Base-by-base conservation (phyloP, 2,113 vertebrate species). In the Pycnonotus jocosus region DNA sequence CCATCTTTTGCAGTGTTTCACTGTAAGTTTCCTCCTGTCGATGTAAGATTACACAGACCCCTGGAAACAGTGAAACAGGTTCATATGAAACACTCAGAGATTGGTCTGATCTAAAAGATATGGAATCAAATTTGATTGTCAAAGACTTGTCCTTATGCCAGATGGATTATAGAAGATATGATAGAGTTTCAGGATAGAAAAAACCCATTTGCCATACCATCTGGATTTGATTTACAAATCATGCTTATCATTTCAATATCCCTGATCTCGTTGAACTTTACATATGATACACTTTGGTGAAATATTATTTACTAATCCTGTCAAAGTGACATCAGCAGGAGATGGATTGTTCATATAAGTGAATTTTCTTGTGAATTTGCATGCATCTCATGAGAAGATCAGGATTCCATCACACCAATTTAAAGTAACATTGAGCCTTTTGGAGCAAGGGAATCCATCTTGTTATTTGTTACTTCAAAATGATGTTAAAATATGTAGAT, bases 181-280 rank as follows among this genome's bases (percentile, higher is more conserved):
- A 64, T 3, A 71, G 21, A 61, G 30, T 84, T 88, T 93, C 47
- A 70, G 51, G 25, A 37, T 10, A 58, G 19, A 69, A 66, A 31
- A 37, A 38, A 42, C 7, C 0, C 5, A 53, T 45, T 80, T 57
- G 5, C 47, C 8, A 61, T 70, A 57, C 38, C 38, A 60, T 68
- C 33, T 71, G n/a, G 44, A 87, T 76, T 88, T 94, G 54, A 82
- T 92, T 91, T 88, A 84, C 12, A 86, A 92, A 79, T 56, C 42
- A 71, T 15, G 58, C 6, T 68, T 60, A 80, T 8, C 24, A 60
- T 90, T 93, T 90, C 47, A 56, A 20, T 42, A 12, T 71, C 30
- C 86, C 35, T 92, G 47, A 81, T 83, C 68, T 93, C 0, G 0
- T 66, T 74, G 47, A 91, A 78, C 60, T 79, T 66, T 57, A 73